Conservation (phyloP, 2,888 invertebrate genomes). For the Chorisops tibialis region DNA sequence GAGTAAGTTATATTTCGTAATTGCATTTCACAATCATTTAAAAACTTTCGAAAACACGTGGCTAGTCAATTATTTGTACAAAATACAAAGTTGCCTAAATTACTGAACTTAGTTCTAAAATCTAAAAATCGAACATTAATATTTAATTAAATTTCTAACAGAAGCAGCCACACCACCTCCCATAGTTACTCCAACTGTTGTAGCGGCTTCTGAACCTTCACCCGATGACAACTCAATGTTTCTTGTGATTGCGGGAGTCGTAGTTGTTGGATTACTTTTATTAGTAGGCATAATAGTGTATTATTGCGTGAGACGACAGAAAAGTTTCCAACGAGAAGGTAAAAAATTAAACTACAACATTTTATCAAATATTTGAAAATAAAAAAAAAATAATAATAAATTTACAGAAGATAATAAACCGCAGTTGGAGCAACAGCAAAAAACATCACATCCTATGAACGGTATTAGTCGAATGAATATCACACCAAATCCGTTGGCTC, state of each 20-base stretch:
- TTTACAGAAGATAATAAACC: conserved; percentile 49
- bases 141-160: conserved; percentile 27
- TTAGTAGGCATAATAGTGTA: conserved; percentile 45
- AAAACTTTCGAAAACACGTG: too few species aligned
- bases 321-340: conserved; percentile 48
- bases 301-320: conserved; percentile 46
- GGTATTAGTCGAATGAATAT: conserved; percentile 52
- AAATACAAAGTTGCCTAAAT: too few species aligned
- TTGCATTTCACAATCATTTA: background rate
- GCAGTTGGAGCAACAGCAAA: conserved; percentile 48
- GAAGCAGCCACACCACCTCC: conserved; percentile 42
- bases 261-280: conserved; percentile 46
- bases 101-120: too few species aligned
- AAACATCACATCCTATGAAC: conserved; percentile 45
- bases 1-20: conserved; percentile 47
- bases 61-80: too few species aligned
- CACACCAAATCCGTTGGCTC: conserved; percentile 50
- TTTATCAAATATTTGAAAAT: background rate
- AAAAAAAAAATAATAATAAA: background rate
- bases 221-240: conserved; percentile 44
- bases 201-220: conserved; percentile 40
- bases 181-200: conserved; percentile 40
- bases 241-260: conserved; percentile 48
- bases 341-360: background rate
- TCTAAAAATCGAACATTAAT: background rate